phyloP scores from a whole-genome alignment of 2,888 invertebrate genomes.

The Drosophila cognata region DNA sequence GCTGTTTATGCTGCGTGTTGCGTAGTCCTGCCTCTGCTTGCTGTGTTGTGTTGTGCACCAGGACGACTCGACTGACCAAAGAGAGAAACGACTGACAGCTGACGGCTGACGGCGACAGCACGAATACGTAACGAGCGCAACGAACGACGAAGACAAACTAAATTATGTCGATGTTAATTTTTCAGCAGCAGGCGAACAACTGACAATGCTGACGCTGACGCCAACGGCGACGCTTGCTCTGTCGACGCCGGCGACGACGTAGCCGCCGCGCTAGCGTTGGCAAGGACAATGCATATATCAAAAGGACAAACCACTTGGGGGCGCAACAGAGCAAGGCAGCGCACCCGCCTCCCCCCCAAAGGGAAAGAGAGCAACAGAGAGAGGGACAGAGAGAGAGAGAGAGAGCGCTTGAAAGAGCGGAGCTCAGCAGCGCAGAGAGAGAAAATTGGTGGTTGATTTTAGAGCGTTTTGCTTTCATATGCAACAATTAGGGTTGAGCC shows the following conservation, averaged over 20 bases:
- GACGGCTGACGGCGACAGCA: conserved; percentile 31
- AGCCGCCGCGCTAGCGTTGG: conserved; percentile 35
- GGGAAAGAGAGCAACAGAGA: conserved; percentile 1
- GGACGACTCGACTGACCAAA: conserved; percentile 24
- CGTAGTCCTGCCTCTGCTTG: conserved; percentile 22
- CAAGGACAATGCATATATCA: conserved; percentile 72
- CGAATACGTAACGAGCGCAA: conserved; percentile 77
- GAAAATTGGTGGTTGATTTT: conserved; percentile 36
- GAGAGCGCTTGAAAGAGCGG: conserved; percentile 13
- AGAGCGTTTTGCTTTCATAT: conserved; percentile 10
- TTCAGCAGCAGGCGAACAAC: conserved; percentile 74
- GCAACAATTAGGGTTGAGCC: conserved; percentile 24
- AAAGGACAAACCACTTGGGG: conserved; percentile 64
- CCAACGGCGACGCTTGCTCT: conserved; percentile 8
- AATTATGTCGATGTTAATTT: conserved; percentile 80
- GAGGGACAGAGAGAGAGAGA: conserved; percentile 12
- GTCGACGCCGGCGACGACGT: conserved; percentile 19
- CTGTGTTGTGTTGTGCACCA: conserved; percentile 14
- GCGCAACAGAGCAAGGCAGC: conserved; percentile 46
- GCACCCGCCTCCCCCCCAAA: neutral
- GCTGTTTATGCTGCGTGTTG: conserved; percentile 31
- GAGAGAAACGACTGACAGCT: conserved; percentile 24
- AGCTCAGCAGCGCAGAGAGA: conserved; percentile 12
- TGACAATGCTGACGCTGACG: conserved; percentile 46
- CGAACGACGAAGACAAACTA: conserved; percentile 82